Conservation (phyloP, 2,797 vertebrate genomes). For the Furcifer pardalis region DNA sequence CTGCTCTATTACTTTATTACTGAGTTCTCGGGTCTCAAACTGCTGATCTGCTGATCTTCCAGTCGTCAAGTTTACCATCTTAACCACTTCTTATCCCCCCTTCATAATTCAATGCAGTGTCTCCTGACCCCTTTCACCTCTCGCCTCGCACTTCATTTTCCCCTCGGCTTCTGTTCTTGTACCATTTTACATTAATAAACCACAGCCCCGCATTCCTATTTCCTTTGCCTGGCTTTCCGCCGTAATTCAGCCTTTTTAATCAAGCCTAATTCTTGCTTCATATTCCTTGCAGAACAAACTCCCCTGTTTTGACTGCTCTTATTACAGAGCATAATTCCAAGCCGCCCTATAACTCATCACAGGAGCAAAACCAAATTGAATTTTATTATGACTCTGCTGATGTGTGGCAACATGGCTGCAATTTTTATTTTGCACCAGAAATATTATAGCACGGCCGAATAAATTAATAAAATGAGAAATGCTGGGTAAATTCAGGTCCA, state of each 20-base stretch:
- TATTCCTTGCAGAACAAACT: neutral
- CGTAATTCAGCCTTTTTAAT: constrained; percentile 23
- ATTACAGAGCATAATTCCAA: neutral
- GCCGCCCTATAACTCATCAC: neutral
- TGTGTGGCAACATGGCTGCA: constrained; percentile 36
- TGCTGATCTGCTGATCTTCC: too few relatives aligned
- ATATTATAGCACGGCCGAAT: constrained; percentile 2
- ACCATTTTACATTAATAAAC: neutral
- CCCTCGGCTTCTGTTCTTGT: neutral
- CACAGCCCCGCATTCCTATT: neutral
- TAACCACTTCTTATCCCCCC: too few relatives aligned
- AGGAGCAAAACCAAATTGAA: constrained; percentile 24
- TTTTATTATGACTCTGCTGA: constrained; percentile 34
- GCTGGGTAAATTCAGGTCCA: neutral
- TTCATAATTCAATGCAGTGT: too few relatives aligned
- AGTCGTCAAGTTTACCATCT: too few relatives aligned
- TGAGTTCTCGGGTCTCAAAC: too few relatives aligned
- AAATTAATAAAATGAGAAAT: too few relatives aligned
- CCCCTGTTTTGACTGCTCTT: neutral
- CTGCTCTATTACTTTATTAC: too few relatives aligned
- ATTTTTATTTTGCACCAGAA: fast-evolving
- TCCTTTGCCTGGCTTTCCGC: neutral
- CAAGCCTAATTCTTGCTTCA: neutral
- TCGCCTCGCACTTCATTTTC: neutral
- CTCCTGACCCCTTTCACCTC: too few relatives aligned